Base-by-base conservation (phyloP, 2,888 invertebrate genomes). In the Eupithecia exiguata region DNA sequence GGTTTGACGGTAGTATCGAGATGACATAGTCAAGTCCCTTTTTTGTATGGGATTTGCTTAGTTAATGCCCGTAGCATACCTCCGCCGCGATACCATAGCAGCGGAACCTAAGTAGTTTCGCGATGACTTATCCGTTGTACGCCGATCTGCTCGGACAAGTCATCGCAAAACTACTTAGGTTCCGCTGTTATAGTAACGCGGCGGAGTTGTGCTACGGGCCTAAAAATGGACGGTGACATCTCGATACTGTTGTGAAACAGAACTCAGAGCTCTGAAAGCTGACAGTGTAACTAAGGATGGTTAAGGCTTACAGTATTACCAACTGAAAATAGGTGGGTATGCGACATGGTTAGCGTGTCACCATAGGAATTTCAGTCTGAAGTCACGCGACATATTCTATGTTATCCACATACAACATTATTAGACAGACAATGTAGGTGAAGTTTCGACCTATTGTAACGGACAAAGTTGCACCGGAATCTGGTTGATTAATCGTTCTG, bases 331-430 rank as follows among this genome's bases (percentile, higher is more conserved):
- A 70, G 40, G 36, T 43, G 21, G 69, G 62, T 72, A 84, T 84
- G 84, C 83, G 85, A 86, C 58, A 30, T 86, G 84, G 86, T 83
- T 86, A 82, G 84, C 86, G 83, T 88, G 86, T 84, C 83, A 84
- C 84, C 79, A 83, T 84, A 88, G 87, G 88, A 89, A 91, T 91
- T 88, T 89, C 87, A 86, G 89, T 87, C 84, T 76, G 79, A 79
- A 89, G 91, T 90, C 91, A 91, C 92, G 92, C 91, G 86, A 91
- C 83, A 84, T 83, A 87, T 86, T 85, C 86, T 85, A 83, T 84
- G 84, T 88, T 87, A 88, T 89, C 87, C 87, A 83, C 86, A 86
- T 85, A 86, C 83, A 85, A 84, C 84, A 84, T 85, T 83, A 86
- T 86, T 86, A 85, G 81, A 78, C 66, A 82, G 77, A 81, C 82